Evolutionary conservation across 2,888 invertebrate genomes (phyloP).

Genomic region (Sminthurinus aureus): DNA sequence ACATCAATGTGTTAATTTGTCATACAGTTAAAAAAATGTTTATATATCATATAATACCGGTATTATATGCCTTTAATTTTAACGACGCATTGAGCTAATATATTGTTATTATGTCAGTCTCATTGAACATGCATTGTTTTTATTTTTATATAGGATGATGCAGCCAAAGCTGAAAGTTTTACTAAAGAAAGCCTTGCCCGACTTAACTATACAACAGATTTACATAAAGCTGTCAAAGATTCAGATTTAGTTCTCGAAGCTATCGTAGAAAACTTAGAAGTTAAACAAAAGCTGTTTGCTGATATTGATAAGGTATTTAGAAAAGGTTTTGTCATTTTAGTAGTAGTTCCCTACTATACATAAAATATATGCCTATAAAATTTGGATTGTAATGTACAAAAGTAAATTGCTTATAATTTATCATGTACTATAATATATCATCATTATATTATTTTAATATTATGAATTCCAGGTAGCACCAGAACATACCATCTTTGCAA

Average conservation of each 20-base stretch:
- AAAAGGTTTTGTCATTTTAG: neutral
- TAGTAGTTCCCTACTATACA: neutral
- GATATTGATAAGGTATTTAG: slow-evolving; percentile 63
- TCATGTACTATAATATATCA: neutral
- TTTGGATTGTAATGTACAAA: neutral
- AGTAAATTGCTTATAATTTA: no score
- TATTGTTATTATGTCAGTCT: no score
- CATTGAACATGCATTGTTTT: neutral
- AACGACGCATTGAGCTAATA: no score
- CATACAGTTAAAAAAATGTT: neutral
- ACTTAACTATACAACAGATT: slow-evolving; percentile 61
- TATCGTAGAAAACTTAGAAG: slow-evolving; percentile 69
- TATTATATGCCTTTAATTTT: no score
- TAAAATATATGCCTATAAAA: neutral
- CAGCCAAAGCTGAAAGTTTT: slow-evolving; percentile 72
- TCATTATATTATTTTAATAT: neutral
- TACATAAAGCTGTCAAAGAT: slow-evolving; percentile 63
- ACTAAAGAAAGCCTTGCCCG: slow-evolving; percentile 67
- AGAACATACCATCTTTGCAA: slow-evolving; percentile 79
- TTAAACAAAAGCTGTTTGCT: slow-evolving; percentile 68
- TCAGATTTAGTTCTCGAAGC: slow-evolving; percentile 70
- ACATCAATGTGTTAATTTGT: neutral
- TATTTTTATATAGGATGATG: slow-evolving; percentile 65
- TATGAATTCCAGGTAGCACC: slow-evolving; percentile 75
- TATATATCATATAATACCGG: neutral